Evolutionary conservation across 2,888 invertebrate species (phyloP).

Genomic region (Augochlorella aurata): DNA sequence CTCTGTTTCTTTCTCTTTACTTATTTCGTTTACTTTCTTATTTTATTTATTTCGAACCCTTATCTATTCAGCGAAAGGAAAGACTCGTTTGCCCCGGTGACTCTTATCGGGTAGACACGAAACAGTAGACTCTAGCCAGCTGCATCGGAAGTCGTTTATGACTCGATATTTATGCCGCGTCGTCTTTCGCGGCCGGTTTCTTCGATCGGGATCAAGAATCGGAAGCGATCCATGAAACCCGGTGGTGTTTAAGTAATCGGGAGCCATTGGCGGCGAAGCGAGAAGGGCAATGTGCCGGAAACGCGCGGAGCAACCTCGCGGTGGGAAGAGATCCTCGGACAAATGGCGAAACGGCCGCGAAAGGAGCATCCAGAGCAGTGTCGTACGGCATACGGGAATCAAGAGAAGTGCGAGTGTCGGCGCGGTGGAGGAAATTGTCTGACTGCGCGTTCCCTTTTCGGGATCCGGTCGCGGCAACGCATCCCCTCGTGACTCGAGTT

Average conservation of each 20-base stretch:
- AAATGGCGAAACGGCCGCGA: constrained; percentile 29
- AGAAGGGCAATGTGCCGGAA: background rate
- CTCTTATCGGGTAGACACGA: too few relatives aligned
- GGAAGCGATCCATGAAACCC: background rate
- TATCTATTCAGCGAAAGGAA: too few relatives aligned
- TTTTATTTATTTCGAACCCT: too few relatives aligned
- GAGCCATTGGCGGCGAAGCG: background rate
- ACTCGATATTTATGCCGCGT: too few relatives aligned
- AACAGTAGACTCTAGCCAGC: too few relatives aligned
- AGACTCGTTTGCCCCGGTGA: too few relatives aligned
- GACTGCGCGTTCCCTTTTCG: constrained; percentile 61
- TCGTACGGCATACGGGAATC: constrained; percentile 42
- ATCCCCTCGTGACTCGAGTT: constrained; percentile 57
- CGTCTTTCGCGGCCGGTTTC: background rate
- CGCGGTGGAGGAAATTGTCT: constrained; percentile 58
- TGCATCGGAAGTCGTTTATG: too few relatives aligned
- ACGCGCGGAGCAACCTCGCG: background rate
- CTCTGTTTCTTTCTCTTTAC: too few relatives aligned
- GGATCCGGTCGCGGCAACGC: constrained; percentile 40
- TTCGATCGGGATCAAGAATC: background rate
- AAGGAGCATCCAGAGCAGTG: constrained; percentile 45
- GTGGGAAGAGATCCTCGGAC: constrained; percentile 4
- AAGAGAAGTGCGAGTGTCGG: constrained; percentile 46
- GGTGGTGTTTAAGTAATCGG: background rate
- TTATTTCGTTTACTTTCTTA: too few relatives aligned